Evolutionary conservation across 2,113 vertebrate genomes (phyloP), one percentile per base, ranked within the genome.

Genomic region (Triplophysa tibetana): DNA sequence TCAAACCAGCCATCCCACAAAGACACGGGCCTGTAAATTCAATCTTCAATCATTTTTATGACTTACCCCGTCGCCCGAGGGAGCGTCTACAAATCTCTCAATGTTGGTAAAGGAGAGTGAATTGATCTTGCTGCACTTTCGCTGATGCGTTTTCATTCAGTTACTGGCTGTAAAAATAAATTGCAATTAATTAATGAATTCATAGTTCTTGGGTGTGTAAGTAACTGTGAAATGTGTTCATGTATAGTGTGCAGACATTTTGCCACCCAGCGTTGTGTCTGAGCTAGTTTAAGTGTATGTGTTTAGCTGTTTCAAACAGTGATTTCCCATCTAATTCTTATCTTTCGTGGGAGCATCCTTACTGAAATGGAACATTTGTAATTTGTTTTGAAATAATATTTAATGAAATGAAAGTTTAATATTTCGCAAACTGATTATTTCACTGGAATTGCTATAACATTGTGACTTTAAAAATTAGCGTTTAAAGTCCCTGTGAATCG

Each of bases 1-100:
- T 43, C 29, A 29, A 9, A n/a, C 33, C 50, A 81, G 56, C 70
- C 48, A 74, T 26, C 5, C 52, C 70, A 78, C 63, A 52, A 61
- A 60, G 75, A 83, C 77, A 89, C 85, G 73, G 83, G 85, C 83
- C 74, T 83, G 76, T 84, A 82, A 89, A 90, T 88, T 72, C 82
- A 60, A 83, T 86, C 68, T 58, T 86, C 84, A 81, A 84, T 89
- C 83, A 85, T 60, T 79, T 88, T 88, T 85, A 89, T 77, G 24
- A 76, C 79, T 7, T 33, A 24, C 70, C 50, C 29, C 21, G 29
- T 75, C 60, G 54, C 45, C 63, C n/a, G 50, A 66, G 82, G 79
- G 84, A 80, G 77, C 12, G 2, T 79, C 60, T 72, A 52, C 68
- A 82, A 79, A 74, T 52, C 61, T 73, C 45, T 29, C 17, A 29